Evolutionary conservation across 2,113 vertebrate genomes (phyloP).

Genomic region (Genyomyrus donnyi): DNA sequence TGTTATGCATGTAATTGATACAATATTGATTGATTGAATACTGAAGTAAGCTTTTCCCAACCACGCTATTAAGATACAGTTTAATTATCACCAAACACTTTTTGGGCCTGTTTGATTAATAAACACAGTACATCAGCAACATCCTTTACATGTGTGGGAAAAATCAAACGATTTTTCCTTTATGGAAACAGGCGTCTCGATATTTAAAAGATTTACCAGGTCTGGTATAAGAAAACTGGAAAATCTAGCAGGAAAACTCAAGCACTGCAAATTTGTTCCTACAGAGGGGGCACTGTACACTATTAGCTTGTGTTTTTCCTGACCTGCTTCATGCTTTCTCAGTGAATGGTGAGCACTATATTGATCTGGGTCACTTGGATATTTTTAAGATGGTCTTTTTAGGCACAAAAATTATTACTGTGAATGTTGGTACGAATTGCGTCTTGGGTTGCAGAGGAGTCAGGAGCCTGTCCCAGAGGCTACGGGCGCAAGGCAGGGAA

Average conservation of each 20-base stretch:
- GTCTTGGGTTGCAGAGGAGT: background rate
- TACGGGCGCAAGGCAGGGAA: background rate
- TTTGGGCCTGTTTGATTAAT: background rate
- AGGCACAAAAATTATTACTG: background rate
- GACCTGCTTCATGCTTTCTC: background rate
- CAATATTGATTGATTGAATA: background rate
- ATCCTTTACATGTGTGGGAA: background rate
- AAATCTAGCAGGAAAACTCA: background rate
- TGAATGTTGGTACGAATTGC: background rate
- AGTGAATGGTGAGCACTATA: background rate
- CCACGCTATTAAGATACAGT: background rate
- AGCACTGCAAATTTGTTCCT: background rate
- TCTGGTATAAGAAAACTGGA: background rate
- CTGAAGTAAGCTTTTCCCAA: background rate
- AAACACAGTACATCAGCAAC: background rate
- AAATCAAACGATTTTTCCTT: background rate
- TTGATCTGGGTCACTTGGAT: background rate
- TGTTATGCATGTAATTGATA: background rate
- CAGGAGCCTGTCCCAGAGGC: background rate
- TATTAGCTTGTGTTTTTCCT: background rate
- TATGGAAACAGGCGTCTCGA: background rate
- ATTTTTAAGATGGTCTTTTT: background rate
- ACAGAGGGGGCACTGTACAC: background rate
- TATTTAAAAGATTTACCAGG: background rate
- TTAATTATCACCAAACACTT: background rate